Percentiles rank a stretch among this genome's conserved stretches.
phyloP scores from a whole-genome alignment of 2,888 invertebrate species.

The Blera fallax region DNA sequence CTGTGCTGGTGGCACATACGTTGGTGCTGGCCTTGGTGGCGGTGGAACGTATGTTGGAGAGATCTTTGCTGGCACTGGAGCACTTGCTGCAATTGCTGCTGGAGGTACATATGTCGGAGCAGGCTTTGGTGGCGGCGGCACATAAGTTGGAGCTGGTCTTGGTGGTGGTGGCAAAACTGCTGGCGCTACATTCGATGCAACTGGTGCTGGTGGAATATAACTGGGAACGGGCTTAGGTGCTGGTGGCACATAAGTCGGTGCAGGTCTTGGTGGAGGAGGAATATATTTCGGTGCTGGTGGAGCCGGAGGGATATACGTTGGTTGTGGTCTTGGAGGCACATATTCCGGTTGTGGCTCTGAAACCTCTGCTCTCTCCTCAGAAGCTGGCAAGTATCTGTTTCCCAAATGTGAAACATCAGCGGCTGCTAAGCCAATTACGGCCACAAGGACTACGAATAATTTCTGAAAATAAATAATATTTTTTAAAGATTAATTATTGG shows the following conservation, averaged over 20 bases:
- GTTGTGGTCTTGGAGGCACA: constrained; percentile 11
- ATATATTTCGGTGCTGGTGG: constrained; percentile 26
- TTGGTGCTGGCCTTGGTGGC: constrained; percentile 19
- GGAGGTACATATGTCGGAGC: constrained; percentile 14
- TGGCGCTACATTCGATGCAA: no score
- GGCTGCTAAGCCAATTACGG: constrained; percentile 33
- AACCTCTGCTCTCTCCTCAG: constrained; percentile 4
- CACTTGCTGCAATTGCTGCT: neutral
- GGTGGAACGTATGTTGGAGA: constrained; percentile 32
- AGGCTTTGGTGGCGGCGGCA: constrained; percentile 21
- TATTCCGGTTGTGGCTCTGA: neutral
- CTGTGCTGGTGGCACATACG: constrained; percentile 34
- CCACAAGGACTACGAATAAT: constrained; percentile 53
- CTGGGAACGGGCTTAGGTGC: neutral
- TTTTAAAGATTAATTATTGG: neutral
- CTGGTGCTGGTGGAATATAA: neutral
- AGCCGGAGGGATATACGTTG: constrained; percentile 12
- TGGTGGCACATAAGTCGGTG: constrained; percentile 24
- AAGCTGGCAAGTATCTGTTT: constrained; percentile 43
- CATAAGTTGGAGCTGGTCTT: constrained; percentile 2
- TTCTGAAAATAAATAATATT: constrained; percentile 24
- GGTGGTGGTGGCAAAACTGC: constrained; percentile 15
- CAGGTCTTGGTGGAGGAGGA: constrained; percentile 17
- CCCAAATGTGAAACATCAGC: constrained; percentile 64
- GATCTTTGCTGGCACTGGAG: neutral